Percentiles rank a stretch among this genome's conserved stretches.
phyloP scores from a whole-genome alignment of 2,888 invertebrate genomes.

The Metellina segmentata region DNA sequence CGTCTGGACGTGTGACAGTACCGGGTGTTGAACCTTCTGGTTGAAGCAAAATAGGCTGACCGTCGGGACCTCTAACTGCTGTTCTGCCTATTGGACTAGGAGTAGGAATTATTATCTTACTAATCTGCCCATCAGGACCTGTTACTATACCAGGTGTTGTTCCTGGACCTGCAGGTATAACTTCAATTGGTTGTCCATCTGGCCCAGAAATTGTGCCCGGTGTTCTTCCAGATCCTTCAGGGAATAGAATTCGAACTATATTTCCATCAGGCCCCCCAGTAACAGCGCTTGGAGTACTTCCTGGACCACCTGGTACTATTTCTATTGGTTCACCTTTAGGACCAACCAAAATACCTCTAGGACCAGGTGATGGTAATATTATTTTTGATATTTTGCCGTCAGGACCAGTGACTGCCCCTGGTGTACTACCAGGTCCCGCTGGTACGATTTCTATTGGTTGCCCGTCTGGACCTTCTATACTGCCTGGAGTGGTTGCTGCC shows the following conservation, averaged over 20 bases:
- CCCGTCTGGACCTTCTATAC: conserved; percentile 23
- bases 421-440: neutral
- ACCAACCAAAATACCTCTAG: conserved; percentile 9
- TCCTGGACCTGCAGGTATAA: conserved; percentile 43
- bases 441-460: conserved; percentile 21
- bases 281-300: neutral
- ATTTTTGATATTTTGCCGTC: conserved; percentile 9
- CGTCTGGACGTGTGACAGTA: neutral
- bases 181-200: conserved; percentile 23
- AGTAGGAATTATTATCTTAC: conserved; percentile 29
- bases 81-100: conserved; percentile 14
- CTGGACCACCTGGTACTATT: conserved; percentile 28
- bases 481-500: conserved; percentile 6
- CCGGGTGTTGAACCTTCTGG: conserved; percentile 16
- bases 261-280: conserved; percentile 13
- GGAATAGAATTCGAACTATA: conserved; percentile 14
- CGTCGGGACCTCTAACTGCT: neutral
- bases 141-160: conserved; percentile 41
- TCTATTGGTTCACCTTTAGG: conserved; percentile 27
- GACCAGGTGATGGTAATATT: conserved; percentile 26
- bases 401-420: conserved; percentile 14
- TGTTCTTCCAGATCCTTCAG: conserved; percentile 23
- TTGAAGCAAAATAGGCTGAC: conserved; percentile 8
- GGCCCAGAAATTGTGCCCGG: conserved; percentile 33
- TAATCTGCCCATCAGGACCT: conserved; percentile 24